A percentile compares a stretch with the other conserved stretches of the same genome.
phyloP scores from a whole-genome alignment of 2,113 vertebrate genomes.

The Glaucidium brasilianum region DNA sequence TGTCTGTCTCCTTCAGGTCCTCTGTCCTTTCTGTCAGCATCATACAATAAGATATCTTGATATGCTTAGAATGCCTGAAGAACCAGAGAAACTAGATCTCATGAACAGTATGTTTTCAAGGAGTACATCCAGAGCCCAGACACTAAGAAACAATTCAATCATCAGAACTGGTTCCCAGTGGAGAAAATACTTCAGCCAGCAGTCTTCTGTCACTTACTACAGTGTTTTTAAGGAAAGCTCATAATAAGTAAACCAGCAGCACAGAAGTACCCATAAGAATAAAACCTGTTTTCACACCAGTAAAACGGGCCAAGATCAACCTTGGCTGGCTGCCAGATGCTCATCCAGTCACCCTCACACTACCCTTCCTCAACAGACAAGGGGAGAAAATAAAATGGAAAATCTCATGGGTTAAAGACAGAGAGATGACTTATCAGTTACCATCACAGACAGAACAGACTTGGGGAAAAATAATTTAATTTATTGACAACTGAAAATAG shows the following conservation, averaged over 20 bases:
- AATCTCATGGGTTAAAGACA: rapidly evolving
- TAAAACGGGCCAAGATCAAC: not conserved
- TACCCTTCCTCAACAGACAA: not conserved
- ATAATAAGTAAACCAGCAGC: not conserved
- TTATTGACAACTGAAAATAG: not conserved
- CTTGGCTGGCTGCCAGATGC: not conserved
- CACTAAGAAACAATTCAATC: not conserved
- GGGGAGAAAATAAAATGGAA: not conserved
- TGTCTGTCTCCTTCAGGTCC: not conserved
- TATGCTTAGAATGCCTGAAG: not conserved
- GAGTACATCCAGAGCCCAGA: not conserved
- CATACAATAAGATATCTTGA: not conserved
- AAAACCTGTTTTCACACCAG: not conserved
- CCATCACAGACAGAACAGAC: not conserved
- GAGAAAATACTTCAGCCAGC: not conserved
- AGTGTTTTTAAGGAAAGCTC: not conserved
- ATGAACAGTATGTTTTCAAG: not conserved
- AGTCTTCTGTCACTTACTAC: not conserved
- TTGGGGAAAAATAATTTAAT: not conserved
- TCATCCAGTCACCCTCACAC: not conserved
- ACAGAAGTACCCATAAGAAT: not conserved
- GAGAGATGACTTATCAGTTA: not conserved
- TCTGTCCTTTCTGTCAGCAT: not conserved
- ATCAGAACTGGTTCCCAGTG: not conserved
- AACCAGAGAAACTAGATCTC: not conserved